A percentile compares a stretch with the other conserved stretches of the same genome.
phyloP scores from a whole-genome alignment of 2,888 invertebrate species.

The Elegia similella region DNA sequence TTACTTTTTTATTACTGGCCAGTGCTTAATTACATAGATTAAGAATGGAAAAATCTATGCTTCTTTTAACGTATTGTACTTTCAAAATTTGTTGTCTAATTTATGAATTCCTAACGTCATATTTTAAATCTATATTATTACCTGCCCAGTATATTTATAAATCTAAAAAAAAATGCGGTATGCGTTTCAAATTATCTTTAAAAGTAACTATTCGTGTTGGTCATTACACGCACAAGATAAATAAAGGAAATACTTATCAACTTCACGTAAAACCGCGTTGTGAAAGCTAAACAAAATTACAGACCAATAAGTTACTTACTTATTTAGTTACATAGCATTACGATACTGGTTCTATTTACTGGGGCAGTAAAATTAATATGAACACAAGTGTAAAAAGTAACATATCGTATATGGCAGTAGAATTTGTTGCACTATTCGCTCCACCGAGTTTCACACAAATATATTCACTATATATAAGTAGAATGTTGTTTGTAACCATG shows the following conservation, averaged over 20 bases:
- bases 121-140: too few species aligned
- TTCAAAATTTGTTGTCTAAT: not conserved
- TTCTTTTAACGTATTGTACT: not conserved
- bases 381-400: not conserved
- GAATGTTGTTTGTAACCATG: not conserved
- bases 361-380: not conserved
- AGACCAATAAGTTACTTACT: not conserved
- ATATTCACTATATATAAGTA: not conserved
- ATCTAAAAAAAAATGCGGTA: not conserved
- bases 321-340: not conserved
- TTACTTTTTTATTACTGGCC: not conserved
- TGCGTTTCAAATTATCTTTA: not conserved
- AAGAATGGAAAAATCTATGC: too few species aligned
- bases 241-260: not conserved
- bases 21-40: not conserved
- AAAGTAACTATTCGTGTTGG: not conserved
- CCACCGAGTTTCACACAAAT: not conserved
- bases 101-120: too few species aligned
- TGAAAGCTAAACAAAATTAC: not conserved
- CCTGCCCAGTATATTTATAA: too few species aligned
- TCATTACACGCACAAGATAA: not conserved
- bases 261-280: not conserved
- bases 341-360: not conserved
- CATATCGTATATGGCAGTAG: too few species aligned
- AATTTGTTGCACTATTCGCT: conserved; percentile 6